Percentiles rank a stretch among this genome's conserved stretches.
phyloP scores from a whole-genome alignment of 2,113 vertebrate species.

The Eulemur rufifrons region DNA sequence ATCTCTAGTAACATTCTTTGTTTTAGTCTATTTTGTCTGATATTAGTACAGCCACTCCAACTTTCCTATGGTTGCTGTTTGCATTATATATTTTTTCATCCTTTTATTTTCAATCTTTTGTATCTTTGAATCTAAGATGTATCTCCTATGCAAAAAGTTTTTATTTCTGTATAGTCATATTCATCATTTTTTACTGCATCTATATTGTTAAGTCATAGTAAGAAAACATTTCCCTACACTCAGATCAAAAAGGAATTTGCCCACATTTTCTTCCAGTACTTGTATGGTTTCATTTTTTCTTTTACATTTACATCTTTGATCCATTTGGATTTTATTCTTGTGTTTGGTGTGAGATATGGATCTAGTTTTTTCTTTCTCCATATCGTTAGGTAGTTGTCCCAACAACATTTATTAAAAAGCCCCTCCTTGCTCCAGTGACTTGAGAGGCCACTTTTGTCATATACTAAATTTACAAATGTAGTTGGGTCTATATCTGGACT shows the following conservation, averaged over 20 bases:
- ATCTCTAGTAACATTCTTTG: neutral
- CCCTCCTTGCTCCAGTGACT: neutral
- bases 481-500: neutral
- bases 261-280: neutral
- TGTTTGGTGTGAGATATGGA: neutral
- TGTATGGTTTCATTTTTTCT: neutral
- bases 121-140: neutral
- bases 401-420: neutral
- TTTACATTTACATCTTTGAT: neutral
- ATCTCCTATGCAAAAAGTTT: neutral
- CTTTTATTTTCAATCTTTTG: neutral
- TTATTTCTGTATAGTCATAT: neutral
- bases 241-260: neutral
- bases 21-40: neutral
- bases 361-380: neutral
- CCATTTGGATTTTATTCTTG: neutral
- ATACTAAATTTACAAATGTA: neutral
- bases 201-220: neutral
- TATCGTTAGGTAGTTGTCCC: neutral
- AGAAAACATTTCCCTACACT: neutral
- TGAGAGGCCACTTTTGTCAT: neutral
- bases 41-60: neutral
- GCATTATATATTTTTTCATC: neutral
- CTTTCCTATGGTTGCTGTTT: neutral
- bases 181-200: neutral